Evolutionary conservation across 2,797 vertebrate species (phyloP), one percentile per base, ranked within the genome.

Genomic region (Spea hammondii): DNA sequence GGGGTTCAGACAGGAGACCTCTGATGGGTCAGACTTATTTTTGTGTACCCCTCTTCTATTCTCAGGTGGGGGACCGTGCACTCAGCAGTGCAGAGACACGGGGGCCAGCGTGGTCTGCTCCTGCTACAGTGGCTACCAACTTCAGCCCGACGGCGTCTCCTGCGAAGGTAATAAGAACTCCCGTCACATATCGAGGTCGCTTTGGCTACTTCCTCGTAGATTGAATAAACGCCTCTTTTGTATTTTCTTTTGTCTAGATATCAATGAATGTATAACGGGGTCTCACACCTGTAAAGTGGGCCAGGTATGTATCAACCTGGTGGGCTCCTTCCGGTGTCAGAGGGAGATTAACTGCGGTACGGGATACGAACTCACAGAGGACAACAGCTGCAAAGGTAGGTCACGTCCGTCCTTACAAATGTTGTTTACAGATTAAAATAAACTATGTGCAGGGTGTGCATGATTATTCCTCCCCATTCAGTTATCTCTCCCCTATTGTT

Each of bases 301-400:
- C 4, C 94, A 98, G 83, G 92, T 92, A 3, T 99, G 98, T 72
- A 92, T 99, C 86, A 99, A 99, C 81, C 98, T 92, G 0, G 59
- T 89, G 65, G 96, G 96, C 70, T 95, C 94, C 0, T 98, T 95
- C 87, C 95, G 96, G 65, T 99, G 98, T 77, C 97, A 97, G 90
- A 91, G 97, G 5, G 96, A 97, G 86, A 93, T 95, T 32, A 97
- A 95, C 92, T 99, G 98, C 1, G 98, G 98, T 4, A 99, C 97
- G 0, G 98, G 98, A 76, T 99, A 99, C 1, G 96, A 99, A 50
- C 94, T 99, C 50, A 99, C 95, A 0, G 96, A 99, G 75, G 90
- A 80, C 89, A 98, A 97, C 87, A 92, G 90, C 32, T 99, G 98
- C 90, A 94, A 96, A 94, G 98, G 97, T 98, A 83, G 0, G 2